These are phyloP conservation scores for Neogale vison DNA, from an alignment of 2,113 vertebrate genomes.

Conservation along the genomic window DNA sequence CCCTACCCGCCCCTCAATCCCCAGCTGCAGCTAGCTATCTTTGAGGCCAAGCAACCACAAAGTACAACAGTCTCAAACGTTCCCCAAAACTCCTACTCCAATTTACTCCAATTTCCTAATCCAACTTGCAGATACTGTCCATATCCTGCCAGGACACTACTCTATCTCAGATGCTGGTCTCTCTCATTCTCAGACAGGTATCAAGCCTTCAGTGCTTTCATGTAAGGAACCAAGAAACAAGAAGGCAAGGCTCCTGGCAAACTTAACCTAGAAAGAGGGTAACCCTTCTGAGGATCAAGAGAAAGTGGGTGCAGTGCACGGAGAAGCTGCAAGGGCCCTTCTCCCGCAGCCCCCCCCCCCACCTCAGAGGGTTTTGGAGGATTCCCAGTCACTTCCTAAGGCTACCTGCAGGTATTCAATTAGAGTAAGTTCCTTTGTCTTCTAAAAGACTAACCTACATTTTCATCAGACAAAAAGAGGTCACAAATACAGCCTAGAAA, in stretches of 20 bases:
- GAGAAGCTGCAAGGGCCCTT: not conserved
- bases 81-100: not conserved
- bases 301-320: not conserved
- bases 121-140: not conserved
- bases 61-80: not conserved
- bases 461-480: slow-evolving; percentile 74
- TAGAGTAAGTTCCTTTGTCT: slow-evolving; percentile 56
- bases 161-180: not conserved
- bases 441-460: slow-evolving; percentile 77
- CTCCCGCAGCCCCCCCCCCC: not conserved
- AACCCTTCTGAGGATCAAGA: not conserved
- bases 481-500: slow-evolving; percentile 67
- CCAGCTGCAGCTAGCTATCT: not conserved
- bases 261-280: not conserved
- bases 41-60: not conserved
- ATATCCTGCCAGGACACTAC: not conserved
- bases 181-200: not conserved
- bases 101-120: not conserved
- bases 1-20: not conserved
- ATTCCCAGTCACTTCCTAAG: slow-evolving; percentile 14
- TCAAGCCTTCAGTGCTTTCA: not conserved
- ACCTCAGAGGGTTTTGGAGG: not conserved
- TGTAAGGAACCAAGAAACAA: not conserved
- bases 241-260: not conserved
- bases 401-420: slow-evolving; percentile 15